Evolutionary conservation across 2,113 vertebrate genomes (phyloP), one percentile per base, ranked within the genome.

Genomic region (Spermophilus dauricus): DNA sequence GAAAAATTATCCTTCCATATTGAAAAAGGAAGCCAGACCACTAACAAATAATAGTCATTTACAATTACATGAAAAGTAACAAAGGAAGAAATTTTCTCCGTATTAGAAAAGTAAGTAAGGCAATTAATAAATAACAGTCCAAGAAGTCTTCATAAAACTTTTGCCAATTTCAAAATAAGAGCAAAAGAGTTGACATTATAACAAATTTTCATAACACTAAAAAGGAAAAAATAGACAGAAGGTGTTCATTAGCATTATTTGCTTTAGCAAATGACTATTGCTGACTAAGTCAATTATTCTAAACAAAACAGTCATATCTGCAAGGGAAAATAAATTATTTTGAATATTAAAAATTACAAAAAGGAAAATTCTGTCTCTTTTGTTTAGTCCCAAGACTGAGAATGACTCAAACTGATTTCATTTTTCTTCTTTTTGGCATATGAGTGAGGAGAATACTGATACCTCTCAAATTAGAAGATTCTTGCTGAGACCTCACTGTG

Each of bases 1-100:
- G 69, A 48, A 97, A 97, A 97, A 96, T n/a, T 85, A 82, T 48
- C 72, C 91, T 91, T 94, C 69, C 75, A 61, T 81, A 83, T 72
- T 96, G 65, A 94, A 91, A 85, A 92, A 87, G 48, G 24, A 91
- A 96, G 70, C 78, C 70, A 94, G 37, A 45, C 16, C 51, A 75
- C 61, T 95, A 86, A 84, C 58, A 72, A 95, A 65, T 72, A 81
- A 92, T n/a, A 87, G 75, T 22, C 51, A 73, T 34, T 18, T 77
- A 82, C 17, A 80, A 75, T 82, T 63, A 39, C 45, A 84, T 76
- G 9, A 73, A 92, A 95, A 58, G 56, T 69, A 96, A 78, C 13
- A 73, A 76, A 92, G 48, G 45, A 53, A 61, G 58, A 76, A 58
- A 32, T 30, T 34, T 45, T 75, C 45, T 95, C 17, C 8, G 10